Evolutionary conservation across 2,888 invertebrate genomes (phyloP).

Genomic region (Romanomermis culicivorax): DNA sequence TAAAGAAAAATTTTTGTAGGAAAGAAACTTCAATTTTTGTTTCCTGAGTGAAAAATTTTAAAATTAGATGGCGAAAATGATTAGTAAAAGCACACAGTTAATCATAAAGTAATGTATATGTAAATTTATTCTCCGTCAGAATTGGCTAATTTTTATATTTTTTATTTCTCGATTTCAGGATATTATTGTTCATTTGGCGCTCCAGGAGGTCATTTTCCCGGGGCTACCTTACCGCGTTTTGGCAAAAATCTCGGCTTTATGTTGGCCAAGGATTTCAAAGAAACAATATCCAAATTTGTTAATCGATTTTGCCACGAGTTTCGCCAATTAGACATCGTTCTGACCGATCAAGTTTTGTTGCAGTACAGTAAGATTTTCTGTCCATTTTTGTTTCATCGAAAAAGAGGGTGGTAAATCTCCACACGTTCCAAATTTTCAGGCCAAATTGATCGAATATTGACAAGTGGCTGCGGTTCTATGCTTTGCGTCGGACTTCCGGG

Average conservation of each 20-base stretch:
- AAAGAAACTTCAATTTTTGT: no score
- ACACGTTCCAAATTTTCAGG: slow-evolving; percentile 44
- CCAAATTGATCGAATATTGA: slow-evolving; percentile 42
- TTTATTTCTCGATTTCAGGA: slow-evolving; percentile 5
- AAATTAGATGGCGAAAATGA: no score
- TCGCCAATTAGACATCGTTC: slow-evolving; percentile 40
- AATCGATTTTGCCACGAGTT: slow-evolving; percentile 38
- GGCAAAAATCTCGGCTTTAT: slow-evolving; percentile 32
- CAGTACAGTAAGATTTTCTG: no score
- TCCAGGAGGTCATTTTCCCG: slow-evolving; percentile 24
- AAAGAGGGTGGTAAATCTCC: no score
- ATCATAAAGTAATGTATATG: no score
- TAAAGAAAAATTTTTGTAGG: no score
- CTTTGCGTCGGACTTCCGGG: slow-evolving; percentile 55
- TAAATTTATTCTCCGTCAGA: no score
- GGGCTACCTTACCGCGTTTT: slow-evolving; percentile 31
- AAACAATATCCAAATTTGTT: slow-evolving; percentile 32
- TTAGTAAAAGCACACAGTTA: no score
- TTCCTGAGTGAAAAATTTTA: no score
- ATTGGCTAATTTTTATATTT: no score
- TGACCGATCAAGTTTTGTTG: slow-evolving; percentile 48
- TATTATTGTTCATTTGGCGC: slow-evolving; percentile 33
- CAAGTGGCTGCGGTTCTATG: slow-evolving; percentile 42
- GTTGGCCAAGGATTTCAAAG: slow-evolving; percentile 35
- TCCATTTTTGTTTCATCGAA: no score